Evolutionary conservation across 1,140 invertebrate genomes (phyloP).

Genomic region (Neomicropteryx cornuta): DNA sequence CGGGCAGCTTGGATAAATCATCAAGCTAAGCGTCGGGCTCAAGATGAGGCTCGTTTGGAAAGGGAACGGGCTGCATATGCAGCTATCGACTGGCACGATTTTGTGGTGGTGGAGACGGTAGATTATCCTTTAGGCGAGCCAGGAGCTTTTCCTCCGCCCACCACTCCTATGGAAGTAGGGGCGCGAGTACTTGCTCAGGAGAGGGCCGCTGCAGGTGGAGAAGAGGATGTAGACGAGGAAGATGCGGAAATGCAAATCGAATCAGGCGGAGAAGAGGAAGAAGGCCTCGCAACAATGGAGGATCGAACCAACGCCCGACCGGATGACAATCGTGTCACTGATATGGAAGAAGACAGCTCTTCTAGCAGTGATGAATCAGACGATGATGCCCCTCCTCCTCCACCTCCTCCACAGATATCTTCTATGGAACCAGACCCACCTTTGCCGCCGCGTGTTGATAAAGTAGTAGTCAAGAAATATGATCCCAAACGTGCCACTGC

Average conservation of each 20-base stretch:
- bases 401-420: conserved; percentile 34
- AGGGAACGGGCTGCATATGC: conserved; percentile 93
- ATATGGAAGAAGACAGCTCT: conserved; percentile 82
- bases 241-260: conserved; percentile 61
- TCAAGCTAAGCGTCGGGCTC: conserved; percentile 81
- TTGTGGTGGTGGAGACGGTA: conserved; percentile 98
- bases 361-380: conserved; percentile 64
- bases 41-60: conserved; percentile 91
- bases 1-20: conserved; percentile 94
- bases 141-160: conserved; percentile 92
- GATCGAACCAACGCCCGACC: conserved; percentile 39
- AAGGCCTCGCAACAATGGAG: conserved; percentile 53
- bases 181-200: conserved; percentile 84
- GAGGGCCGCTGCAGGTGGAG: conserved; percentile 26
- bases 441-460: conserved; percentile 80
- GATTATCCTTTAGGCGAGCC: conserved; percentile 96
- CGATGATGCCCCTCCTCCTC: conserved; percentile 34
- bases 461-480: conserved; percentile 95
- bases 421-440: conserved; percentile 45
- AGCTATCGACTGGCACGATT: conserved; percentile 99
- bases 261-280: conserved; percentile 53
- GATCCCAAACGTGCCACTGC: conserved; percentile 78
- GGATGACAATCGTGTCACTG: conserved; percentile 51
- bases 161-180: conserved; percentile 93
- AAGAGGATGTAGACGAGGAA: conserved; percentile 36